Conservation (phyloP, 2,113 vertebrate genomes). For the Saiga tatarica region DNA sequence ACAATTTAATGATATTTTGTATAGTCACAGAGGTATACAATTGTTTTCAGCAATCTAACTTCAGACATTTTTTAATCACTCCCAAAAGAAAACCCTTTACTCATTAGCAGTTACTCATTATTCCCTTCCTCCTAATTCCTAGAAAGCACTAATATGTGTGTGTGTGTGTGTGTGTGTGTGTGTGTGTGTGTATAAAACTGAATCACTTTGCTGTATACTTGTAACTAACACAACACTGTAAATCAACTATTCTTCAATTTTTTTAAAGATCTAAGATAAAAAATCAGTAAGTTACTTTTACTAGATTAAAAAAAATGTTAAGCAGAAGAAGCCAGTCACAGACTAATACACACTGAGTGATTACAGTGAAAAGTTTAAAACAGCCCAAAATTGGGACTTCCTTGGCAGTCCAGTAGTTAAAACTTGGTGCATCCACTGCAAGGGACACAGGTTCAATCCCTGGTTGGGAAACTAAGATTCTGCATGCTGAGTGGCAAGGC, state of each 20-base stretch:
- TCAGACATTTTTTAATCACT: background rate
- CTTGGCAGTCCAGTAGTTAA: background rate
- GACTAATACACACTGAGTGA: background rate
- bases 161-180: background rate
- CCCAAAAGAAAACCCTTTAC: background rate
- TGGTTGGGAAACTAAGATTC: background rate
- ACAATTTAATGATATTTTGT: background rate
- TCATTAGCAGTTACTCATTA: background rate
- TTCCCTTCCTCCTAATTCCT: background rate
- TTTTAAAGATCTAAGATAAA: background rate
- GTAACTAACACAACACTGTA: background rate
- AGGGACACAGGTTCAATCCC: background rate
- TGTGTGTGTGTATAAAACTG: background rate
- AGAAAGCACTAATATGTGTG: background rate
- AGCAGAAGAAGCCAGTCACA: background rate
- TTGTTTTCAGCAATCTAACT: background rate
- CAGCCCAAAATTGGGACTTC: background rate
- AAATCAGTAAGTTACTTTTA: background rate
- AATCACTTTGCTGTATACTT: background rate
- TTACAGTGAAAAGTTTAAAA: background rate
- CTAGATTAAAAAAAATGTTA: background rate
- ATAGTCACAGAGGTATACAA: background rate
- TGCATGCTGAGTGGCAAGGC: background rate
- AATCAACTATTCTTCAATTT: background rate
- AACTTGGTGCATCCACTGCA: background rate